These are phyloP conservation scores for Pluvialis apricaria DNA, from an alignment of 2,113 vertebrate genomes.

Conservation along the genomic window DNA sequence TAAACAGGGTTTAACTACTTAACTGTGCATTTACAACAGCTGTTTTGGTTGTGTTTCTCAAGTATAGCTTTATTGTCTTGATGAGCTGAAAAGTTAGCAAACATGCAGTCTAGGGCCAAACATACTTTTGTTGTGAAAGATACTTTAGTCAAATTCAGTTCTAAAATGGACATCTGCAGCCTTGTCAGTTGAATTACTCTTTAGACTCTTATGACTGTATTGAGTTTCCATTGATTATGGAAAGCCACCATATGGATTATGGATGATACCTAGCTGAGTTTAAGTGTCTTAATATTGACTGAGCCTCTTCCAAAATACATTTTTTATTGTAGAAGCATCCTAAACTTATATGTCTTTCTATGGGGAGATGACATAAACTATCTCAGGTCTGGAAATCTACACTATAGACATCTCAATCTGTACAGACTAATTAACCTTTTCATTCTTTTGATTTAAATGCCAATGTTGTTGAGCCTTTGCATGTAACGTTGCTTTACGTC, in stretches of 20 bases:
- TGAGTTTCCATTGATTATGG: neutral
- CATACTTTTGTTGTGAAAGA: neutral
- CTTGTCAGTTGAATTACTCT: neutral
- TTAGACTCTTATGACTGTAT: neutral
- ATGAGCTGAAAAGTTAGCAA: neutral
- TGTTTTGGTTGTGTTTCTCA: neutral
- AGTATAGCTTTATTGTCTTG: neutral
- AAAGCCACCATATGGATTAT: neutral
- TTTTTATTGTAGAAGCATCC: neutral
- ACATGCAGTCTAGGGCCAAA: neutral
- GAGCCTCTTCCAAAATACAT: neutral
- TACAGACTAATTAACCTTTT: neutral
- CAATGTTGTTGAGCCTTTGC: neutral
- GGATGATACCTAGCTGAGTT: neutral
- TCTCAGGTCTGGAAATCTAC: neutral
- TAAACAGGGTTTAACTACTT: neutral
- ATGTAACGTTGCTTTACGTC: neutral
- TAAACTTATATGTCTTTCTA: neutral
- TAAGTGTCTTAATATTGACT: neutral
- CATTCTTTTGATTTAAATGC: neutral
- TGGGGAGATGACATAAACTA: neutral
- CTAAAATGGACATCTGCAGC: neutral
- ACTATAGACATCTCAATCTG: neutral
- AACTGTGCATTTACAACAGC: neutral
- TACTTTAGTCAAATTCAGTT: neutral